These are phyloP conservation scores for Xerus rutilus DNA, from an alignment of 2,797 vertebrate species.

Conservation along the genomic window DNA sequence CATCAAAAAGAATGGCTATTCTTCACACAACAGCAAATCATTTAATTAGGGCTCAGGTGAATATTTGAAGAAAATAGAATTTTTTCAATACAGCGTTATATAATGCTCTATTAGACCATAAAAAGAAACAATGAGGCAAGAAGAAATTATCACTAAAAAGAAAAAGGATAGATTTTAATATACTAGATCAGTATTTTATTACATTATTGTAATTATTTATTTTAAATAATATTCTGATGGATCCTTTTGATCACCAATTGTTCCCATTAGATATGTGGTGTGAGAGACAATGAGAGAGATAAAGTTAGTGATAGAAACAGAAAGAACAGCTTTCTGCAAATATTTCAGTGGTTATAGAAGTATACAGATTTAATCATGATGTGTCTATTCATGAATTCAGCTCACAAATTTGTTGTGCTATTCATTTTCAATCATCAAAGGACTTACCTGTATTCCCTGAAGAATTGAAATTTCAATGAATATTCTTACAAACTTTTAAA, in stretches of 20 bases:
- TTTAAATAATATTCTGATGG: background rate
- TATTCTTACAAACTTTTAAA: background rate
- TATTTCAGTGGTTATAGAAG: background rate
- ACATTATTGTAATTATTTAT: background rate
- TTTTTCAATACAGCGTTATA: background rate
- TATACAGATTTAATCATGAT: background rate
- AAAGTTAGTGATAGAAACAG: background rate
- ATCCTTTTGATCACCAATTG: background rate
- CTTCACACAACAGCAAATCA: slow-evolving; percentile 51
- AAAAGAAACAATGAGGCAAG: slow-evolving; percentile 13
- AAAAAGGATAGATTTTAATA: background rate
- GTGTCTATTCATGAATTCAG: background rate
- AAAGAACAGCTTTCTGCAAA: background rate
- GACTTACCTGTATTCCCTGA: background rate
- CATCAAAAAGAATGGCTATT: background rate
- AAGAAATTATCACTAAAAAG: background rate
- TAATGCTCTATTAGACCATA: background rate
- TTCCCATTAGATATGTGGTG: background rate
- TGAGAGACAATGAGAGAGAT: background rate
- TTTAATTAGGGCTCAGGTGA: slow-evolving; percentile 45
- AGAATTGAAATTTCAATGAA: background rate
- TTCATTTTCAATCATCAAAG: background rate
- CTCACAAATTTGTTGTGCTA: background rate
- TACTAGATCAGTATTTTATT: background rate
- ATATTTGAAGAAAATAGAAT: background rate